Percentiles rank a stretch among this genome's conserved stretches.
Conservation (phyloP, 2,797 vertebrate genomes). For the Crypturellus tataupa region DNA sequence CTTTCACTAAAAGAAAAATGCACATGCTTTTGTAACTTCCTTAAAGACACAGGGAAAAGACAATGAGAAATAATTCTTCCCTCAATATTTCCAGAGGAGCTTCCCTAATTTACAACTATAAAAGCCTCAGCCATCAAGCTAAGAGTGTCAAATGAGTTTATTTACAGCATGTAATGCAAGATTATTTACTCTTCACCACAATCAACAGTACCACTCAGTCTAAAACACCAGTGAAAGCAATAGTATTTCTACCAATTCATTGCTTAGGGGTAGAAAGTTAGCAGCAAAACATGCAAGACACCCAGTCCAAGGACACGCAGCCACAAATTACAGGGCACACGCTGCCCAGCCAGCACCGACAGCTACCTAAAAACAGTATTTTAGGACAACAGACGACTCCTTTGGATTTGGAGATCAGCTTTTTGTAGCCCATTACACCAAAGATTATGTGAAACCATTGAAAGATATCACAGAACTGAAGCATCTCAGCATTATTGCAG, state of each 20-base stretch:
- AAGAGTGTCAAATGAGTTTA: not conserved
- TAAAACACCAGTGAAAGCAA: not conserved
- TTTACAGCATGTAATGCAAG: not conserved
- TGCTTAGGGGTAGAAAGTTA: not conserved
- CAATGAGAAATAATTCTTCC: not conserved
- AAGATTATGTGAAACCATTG: not conserved
- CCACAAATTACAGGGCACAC: not conserved
- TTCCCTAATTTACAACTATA: not conserved
- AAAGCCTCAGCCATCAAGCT: not conserved
- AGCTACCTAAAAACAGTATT: not conserved
- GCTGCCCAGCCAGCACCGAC: not conserved
- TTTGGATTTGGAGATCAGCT: not conserved
- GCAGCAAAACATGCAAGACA: not conserved
- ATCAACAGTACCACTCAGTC: not conserved
- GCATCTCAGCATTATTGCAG: not conserved
- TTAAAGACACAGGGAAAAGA: not conserved
- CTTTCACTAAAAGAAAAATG: not conserved
- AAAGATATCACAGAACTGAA: not conserved
- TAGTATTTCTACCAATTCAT: not conserved
- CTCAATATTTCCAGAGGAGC: not conserved
- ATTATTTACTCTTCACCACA: not conserved
- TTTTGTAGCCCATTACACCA: not conserved
- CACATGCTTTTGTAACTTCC: not conserved
- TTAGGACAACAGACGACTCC: not conserved
- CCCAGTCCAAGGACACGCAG: accelerated